Evolutionary conservation across 1,140 invertebrate species (phyloP), one percentile per base, ranked within the genome.

Genomic region (Pinna nobilis): DNA sequence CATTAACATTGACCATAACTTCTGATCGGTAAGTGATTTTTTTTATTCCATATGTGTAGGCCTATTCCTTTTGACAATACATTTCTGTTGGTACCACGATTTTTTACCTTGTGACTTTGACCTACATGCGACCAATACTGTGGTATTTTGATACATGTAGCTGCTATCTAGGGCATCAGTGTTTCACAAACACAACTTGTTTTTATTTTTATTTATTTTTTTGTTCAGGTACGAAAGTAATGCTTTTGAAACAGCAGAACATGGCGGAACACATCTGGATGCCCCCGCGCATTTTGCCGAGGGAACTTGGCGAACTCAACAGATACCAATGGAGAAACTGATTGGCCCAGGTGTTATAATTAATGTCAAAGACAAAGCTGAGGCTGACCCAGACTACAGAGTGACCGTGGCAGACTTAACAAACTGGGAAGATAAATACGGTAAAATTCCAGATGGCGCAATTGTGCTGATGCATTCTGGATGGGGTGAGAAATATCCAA

Each of bases 231-330:
- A 91, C 70, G 90, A 92, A 33, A 64, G 84, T 2, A 92, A 93
- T 67, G 90, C 91, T 20, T 92, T 93, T 74, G 88, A 85, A 44
- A 88, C 90, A 2, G 89, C 89, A 0, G 93, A 94, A 77, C 93
- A 94, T 81, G 90, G 90, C 6, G 92, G 93, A 4, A 94, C 93
- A 0, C 93, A 94, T 35, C 13, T 71, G 1, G 79, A 81, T 55
- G 57, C 79, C n/a, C 79, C 79, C 28, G 61, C 71, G 3, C 79
- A 81, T 53, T 81, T 81, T 44, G 35, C 23, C 30, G n/a, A 73
- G 50, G 55, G 50, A 3, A 13, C 25, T 20, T 77, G 74, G 77
- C 44, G 70, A 13, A 50, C 57, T 20, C 70, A 78, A 11, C 53
- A 81, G 35, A 79, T 81, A 20, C 79, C 79, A 25, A 50, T 73